phyloP scores from a whole-genome alignment of 2,888 invertebrate species.

The Trisateles emortualis region DNA sequence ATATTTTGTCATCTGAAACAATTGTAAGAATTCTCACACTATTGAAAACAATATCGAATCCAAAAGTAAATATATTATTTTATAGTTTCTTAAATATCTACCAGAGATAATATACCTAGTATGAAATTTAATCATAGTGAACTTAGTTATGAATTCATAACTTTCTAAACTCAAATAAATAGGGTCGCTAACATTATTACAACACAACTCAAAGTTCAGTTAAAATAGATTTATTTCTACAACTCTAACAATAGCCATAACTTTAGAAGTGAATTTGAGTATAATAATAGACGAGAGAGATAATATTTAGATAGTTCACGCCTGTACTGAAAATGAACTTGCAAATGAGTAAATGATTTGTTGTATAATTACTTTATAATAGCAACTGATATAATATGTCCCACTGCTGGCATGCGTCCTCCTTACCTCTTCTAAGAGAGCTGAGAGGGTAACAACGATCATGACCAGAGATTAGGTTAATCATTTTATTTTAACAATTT shows the following conservation, averaged over 20 bases:
- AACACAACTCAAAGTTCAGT: neutral
- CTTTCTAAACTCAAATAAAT: constrained; percentile 37
- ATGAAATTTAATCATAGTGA: constrained; percentile 16
- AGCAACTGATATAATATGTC: no score
- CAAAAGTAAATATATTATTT: neutral
- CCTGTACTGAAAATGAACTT: neutral
- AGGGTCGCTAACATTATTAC: constrained; percentile 21
- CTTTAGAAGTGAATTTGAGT: neutral
- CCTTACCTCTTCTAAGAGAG: no score
- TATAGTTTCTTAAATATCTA: neutral
- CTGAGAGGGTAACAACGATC: no score
- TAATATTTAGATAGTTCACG: neutral
- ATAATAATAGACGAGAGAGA: neutral
- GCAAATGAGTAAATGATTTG: neutral
- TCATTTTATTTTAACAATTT: no score
- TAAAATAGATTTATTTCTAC: constrained; percentile 2
- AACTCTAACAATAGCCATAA: constrained; percentile 7
- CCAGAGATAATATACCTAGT: neutral
- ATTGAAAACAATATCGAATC: no score
- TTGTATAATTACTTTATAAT: no score
- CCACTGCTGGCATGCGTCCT: no score
- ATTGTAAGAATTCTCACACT: no score
- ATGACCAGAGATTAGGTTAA: no score
- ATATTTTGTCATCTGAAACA: no score
- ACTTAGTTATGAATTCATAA: constrained; percentile 34